Evolutionary conservation across 2,113 vertebrate species (phyloP), one percentile per base, ranked within the genome.

Genomic region (Passer montanus): DNA sequence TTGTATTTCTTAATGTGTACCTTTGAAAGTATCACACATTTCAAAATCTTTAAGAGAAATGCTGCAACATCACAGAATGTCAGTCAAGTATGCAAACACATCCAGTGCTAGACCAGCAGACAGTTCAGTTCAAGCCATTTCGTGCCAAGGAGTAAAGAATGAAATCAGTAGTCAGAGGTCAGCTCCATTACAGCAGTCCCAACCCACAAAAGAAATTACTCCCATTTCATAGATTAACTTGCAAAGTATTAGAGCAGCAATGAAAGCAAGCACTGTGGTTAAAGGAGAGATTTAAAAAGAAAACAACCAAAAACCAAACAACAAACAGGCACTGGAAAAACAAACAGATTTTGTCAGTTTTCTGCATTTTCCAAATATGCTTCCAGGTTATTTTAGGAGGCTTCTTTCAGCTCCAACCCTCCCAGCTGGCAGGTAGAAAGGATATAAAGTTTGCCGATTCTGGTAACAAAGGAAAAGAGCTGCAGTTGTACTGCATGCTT

Each of bases 21-120:
- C 78, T 93, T 85, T 47, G 63, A 82, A 91, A 87, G 55, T 10
- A 69, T 30, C 59, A 77, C 9, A 2, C 3, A 33, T 95, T 94
- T 96, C 90, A 92, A 94, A 95, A 92, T 60, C 75, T 63, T 77
- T 47, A 67, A 35, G 47, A 91, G 75, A 77, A 93, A 73, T 80
- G 70, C 67, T 77, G 74, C 58, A 92, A 93, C 72, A 11, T 53
- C 80, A 44, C 13, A 85, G 68, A 93, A 88, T 21, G 39, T 80
- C 77, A 86, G 63, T 90, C 21, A 59, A 47, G 13, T 74, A 56
- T n/a, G 73, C 91, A 96, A 94, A 85, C 60, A 95, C 35, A 87
- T 22, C 67, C 35, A 62, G 49, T 27, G 70, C 64, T 44, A 47
- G 22, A 35, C 52, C 91, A 94, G 80, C 74, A 94, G 66, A 53